phyloP scores from a whole-genome alignment of 1,140 invertebrate genomes.

The Pissodes strobi region DNA sequence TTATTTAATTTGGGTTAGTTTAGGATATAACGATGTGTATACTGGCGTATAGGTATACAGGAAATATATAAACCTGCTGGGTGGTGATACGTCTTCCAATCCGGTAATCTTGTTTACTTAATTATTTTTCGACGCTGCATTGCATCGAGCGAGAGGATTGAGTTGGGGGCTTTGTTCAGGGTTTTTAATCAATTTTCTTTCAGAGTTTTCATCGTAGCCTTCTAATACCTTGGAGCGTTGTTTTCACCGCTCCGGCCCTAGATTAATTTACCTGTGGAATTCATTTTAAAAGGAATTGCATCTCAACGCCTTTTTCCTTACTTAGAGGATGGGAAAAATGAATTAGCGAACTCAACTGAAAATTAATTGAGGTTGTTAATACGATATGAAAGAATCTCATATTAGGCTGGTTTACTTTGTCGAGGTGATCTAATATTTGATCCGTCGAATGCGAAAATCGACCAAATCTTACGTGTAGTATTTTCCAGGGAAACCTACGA shows the following conservation, averaged over 20 bases:
- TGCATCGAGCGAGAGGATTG: not conserved
- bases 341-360: no score
- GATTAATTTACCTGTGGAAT: not conserved
- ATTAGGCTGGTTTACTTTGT: no score
- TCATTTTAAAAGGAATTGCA: constrained; percentile 1
- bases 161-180: constrained; percentile 1
- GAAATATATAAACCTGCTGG: no score
- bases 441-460: not conserved
- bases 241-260: not conserved
- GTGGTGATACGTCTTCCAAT: not conserved
- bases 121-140: constrained; percentile 4
- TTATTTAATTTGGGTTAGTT: no score
- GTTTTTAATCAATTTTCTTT: constrained; percentile 11
- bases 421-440: no score
- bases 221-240: constrained; percentile 2
- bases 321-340: no score
- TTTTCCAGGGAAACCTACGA: constrained; percentile 72
- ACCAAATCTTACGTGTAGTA: not conserved
- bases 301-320: no score
- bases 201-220: not conserved
- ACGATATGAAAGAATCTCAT: no score
- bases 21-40: no score
- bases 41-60: no score
- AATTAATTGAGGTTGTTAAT: no score
- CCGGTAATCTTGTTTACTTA: constrained; percentile 8